Base-by-base conservation (phyloP, 1,140 invertebrate genomes). In the Philaenus spumarius region DNA sequence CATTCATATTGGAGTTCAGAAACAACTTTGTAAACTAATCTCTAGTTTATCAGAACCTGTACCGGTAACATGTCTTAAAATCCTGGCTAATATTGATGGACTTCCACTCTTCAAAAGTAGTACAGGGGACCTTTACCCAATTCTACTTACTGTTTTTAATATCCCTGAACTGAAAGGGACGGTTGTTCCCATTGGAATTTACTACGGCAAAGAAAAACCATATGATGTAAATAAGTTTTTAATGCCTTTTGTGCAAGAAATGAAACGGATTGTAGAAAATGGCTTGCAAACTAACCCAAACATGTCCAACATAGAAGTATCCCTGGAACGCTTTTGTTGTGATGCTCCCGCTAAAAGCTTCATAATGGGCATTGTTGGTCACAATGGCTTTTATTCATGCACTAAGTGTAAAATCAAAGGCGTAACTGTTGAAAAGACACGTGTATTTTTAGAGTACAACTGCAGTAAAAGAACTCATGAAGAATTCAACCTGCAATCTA, bases 241-340 rank as follows among this genome's bases (percentile, higher is more conserved):
- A 24, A 23, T 12, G 19, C 19, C 12, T 22, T 54, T 54, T 37
- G 52, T 54, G 6, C 35, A 42, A 39, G 52, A 54, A 39, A 35
- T 35, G 2, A 39, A 40, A 1, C 14, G 11, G 15, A 15, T 54
- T 9, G 15, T 17, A 15, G 39, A 39, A 40, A 39, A 40, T 37
- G 52, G 52, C n/a, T 39, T 54, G 35, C 35, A 1, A 40, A 20
- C 17, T 22, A 37, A 54, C 14, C 23, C 40, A 9, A 7, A 7
- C 15, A 3, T 54, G 11, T 35, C 26, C 12, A 40, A 39, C 9
- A n/a, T 35, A 34, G 50, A 59, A 15, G 57, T 69, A 42, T 53
- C 60, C 46, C 62, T 62, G 55, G 68, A 70, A 58, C 56, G 63
- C 0, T 66, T 65, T 30, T 67, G n/a, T n/a, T n/a, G n/a, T n/a